Conservation (phyloP, 2,888 invertebrate species). For the Cistogaster globosa region DNA sequence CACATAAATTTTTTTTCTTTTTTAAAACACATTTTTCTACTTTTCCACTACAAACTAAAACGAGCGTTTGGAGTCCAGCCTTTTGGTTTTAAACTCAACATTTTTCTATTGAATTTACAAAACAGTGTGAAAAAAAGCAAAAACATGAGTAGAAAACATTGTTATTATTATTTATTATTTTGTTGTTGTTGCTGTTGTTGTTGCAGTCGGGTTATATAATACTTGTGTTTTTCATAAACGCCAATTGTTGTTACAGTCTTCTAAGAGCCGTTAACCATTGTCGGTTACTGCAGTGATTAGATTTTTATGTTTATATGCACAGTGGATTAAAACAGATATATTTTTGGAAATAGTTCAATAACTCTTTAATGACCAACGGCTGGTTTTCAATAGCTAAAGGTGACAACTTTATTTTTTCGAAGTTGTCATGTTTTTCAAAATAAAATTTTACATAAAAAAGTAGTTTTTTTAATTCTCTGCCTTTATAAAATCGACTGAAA, state of each 20-base stretch:
- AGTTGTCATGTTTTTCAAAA: no score
- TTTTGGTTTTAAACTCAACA: slow-evolving; percentile 9
- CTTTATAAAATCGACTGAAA: no score
- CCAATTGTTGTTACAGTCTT: neutral
- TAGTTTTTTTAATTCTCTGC: no score
- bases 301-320: slow-evolving; percentile 13
- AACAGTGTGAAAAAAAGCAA: neutral
- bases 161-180: slow-evolving; percentile 22
- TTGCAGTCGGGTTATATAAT: neutral
- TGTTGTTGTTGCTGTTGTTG: neutral
- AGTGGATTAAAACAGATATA: neutral
- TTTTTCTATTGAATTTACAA: slow-evolving; percentile 31
- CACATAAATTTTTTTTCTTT: slow-evolving; percentile 10
- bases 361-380: no score
- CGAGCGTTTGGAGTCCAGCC: slow-evolving; percentile 4
- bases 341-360: no score
- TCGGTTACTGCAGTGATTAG: neutral
- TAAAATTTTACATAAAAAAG: no score
- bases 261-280: neutral
- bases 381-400: no score
- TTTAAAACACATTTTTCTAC: slow-evolving; percentile 11
- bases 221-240: slow-evolving; percentile 1
- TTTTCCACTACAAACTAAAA: neutral
- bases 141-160: neutral
- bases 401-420: no score